phyloP scores from a whole-genome alignment of 2,888 invertebrate genomes.

The Troilus luridus region DNA sequence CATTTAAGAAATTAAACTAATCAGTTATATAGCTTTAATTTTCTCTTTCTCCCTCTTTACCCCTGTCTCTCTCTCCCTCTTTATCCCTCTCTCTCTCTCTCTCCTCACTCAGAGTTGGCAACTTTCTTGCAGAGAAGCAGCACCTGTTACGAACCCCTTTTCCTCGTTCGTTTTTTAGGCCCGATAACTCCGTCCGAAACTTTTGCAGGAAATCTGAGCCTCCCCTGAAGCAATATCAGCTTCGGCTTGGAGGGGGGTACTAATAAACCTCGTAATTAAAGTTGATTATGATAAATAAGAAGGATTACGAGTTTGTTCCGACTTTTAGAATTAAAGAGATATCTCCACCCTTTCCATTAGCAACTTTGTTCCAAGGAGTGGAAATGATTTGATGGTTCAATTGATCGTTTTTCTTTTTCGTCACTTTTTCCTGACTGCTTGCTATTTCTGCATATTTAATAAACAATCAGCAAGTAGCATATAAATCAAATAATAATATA shows the following conservation, averaged over 20 bases:
- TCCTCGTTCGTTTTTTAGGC: neutral
- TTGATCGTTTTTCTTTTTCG: neutral
- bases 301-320: slow-evolving; percentile 56
- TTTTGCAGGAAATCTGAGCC: slow-evolving; percentile 21
- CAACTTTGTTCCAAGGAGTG: neutral
- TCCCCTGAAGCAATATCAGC: neutral
- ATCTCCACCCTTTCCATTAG: slow-evolving; percentile 58
- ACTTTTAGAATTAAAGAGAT: slow-evolving; percentile 57
- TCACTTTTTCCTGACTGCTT: neutral
- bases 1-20: slow-evolving; percentile 59
- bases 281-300: slow-evolving; percentile 59
- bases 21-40: slow-evolving; percentile 59
- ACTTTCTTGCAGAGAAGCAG: slow-evolving; percentile 22
- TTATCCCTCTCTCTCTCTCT: neutral
- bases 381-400: slow-evolving; percentile 14
- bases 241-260: neutral
- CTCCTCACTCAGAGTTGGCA: neutral
- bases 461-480: no score
- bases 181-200: slow-evolving; percentile 26
- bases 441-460: neutral
- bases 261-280: slow-evolving; percentile 59
- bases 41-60: slow-evolving; percentile 40
- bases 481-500: no score
- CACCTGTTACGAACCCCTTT: slow-evolving; percentile 56
- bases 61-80: no score